phyloP scores from a whole-genome alignment of 2,888 invertebrate genomes.

The Drosophila atroscutellata region DNA sequence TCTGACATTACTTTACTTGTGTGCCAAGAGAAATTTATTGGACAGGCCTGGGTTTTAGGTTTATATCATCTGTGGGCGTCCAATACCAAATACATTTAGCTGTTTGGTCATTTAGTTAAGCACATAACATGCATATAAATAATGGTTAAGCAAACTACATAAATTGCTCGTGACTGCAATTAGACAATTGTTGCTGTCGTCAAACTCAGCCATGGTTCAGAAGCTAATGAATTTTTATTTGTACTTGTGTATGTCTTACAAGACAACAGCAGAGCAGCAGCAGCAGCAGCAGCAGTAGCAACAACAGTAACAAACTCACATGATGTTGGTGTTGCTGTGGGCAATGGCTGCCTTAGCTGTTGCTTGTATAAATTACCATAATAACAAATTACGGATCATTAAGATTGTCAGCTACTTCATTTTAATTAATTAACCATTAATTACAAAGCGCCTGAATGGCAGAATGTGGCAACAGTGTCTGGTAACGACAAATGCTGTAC shows the following conservation, averaged over 20 bases:
- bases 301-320: conserved; percentile 38
- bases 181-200: conserved; percentile 81
- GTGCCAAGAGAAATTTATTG: conserved; percentile 57
- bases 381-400: conserved; percentile 82
- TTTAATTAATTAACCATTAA: conserved; percentile 82
- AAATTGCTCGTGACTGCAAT: conserved; percentile 82
- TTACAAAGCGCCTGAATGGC: conserved; percentile 80
- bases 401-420: conserved; percentile 82
- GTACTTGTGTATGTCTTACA: conserved; percentile 74
- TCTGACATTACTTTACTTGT: conserved; percentile 39
- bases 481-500: conserved; percentile 74
- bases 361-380: conserved; percentile 81
- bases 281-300: conserved; percentile 35
- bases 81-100: conserved; percentile 23
- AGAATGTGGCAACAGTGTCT: conserved; percentile 75
- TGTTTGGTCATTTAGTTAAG: conserved; percentile 39
- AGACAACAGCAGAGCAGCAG: conserved; percentile 62
- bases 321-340: conserved; percentile 76
- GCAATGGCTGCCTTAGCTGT: conserved; percentile 50
- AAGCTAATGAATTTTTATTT: conserved; percentile 80
- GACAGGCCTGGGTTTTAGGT: conserved; percentile 50
- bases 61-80: conserved; percentile 62
- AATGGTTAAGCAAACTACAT: conserved; percentile 70
- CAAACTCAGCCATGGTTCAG: conserved; percentile 70
- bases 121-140: conserved; percentile 47